Conservation (phyloP, 2,113 vertebrate genomes). For the Agapornis roseicollis region DNA sequence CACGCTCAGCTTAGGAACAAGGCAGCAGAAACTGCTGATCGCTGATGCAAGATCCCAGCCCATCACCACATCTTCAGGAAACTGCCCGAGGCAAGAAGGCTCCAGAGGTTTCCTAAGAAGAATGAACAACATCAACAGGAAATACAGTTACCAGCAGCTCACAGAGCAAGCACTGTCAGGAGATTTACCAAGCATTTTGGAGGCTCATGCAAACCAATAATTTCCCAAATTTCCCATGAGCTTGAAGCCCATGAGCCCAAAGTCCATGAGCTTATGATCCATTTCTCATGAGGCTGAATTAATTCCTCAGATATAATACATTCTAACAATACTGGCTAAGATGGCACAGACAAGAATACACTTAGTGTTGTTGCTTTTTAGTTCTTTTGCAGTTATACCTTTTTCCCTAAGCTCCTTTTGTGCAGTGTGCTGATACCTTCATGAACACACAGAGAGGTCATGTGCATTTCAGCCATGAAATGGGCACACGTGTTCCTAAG, state of each 20-base stretch:
- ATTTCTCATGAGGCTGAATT: neutral
- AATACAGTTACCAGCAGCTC: fast-evolving
- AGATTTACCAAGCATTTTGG: fast-evolving
- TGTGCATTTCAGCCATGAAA: neutral
- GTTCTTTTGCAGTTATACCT: fast-evolving
- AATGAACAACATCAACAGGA: neutral
- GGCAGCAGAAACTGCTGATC: neutral
- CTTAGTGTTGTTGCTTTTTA: neutral
- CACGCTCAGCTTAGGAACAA: fast-evolving
- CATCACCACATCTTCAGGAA: neutral
- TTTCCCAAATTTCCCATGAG: neutral
- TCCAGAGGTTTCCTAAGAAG: neutral
- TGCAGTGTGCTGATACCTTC: neutral
- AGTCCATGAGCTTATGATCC: neutral
- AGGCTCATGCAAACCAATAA: neutral
- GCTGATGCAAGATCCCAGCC: neutral
- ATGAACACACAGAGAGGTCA: fast-evolving
- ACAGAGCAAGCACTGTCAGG: fast-evolving
- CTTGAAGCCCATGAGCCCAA: neutral
- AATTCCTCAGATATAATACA: neutral
- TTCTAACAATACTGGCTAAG: neutral
- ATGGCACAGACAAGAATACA: neutral
- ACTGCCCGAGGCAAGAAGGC: neutral
- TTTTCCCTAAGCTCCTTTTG: neutral
- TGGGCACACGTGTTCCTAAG: fast-evolving